Evolutionary conservation across 2,113 vertebrate species (phyloP), one percentile per base, ranked within the genome.

Genomic region (Myiagra hebetior): DNA sequence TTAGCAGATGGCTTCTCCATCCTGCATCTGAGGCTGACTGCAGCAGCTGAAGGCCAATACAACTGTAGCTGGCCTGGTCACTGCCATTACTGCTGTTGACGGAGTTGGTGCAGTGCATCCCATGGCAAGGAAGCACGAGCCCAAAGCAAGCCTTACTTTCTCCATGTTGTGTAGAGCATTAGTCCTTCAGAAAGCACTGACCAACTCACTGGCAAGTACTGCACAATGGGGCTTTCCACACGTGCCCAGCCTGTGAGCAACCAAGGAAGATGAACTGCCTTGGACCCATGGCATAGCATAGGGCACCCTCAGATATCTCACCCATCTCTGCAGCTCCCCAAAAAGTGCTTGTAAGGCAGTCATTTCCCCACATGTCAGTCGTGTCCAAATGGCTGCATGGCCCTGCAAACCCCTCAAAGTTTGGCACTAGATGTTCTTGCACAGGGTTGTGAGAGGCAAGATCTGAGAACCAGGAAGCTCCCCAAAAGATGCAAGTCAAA

Each of bases 311-410:
- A 53, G 17, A 13, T 37, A 19, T 41, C 11, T 41, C 19, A 70
- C 15, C 28, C 22, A 6, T 22, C 33, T 52, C 27, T 56, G 41
- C 41, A 93, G 26, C 20, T 60, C 33, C 46, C 20, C 0, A 0
- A 10, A 18, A 65, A 35, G 33, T 21, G 18, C 9, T 35, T 33
- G 37, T 20, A 28, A 74, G 30, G 30, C 30, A 28, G 17, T 33
- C 28, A 16, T 15, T 57, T 5, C 7, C 14, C 52, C 7, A 39
- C 15, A 10, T 0, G 0, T 55, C 30, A 42, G 16, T 14, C 1
- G 0, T 31, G 30, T 60, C 60, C 21, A 11, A 19, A 10, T 4
- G 17, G 35, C 44, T 69, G 69, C 26, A 31, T 0, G 7, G 55
- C 6, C 17, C n/a, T 46, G 24, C 13, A 82, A 83, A 21, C 2